Percentiles rank a stretch among this genome's conserved stretches.
Evolutionary conservation across 2,797 vertebrate species (phyloP).

Genomic region (Dendrocincla fuliginosa): DNA sequence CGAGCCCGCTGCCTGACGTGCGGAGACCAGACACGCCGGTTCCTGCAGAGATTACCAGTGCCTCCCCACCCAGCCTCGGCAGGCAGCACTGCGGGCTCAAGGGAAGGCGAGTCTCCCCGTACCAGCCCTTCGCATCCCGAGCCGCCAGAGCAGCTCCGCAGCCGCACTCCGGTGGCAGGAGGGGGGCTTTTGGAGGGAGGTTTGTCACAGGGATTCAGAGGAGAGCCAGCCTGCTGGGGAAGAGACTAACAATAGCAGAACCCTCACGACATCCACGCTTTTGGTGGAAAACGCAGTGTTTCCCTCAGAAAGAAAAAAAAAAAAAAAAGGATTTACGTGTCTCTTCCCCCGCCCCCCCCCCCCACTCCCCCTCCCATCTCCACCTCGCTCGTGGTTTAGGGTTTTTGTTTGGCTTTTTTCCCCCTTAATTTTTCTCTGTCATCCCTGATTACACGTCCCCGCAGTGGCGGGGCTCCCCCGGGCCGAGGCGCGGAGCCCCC

Average conservation of each 20-base stretch:
- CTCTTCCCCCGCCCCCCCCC: neutral
- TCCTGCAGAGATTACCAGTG: neutral
- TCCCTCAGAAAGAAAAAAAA: constrained; percentile 18
- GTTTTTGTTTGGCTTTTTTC: neutral
- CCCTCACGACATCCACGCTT: neutral
- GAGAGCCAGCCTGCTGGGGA: neutral
- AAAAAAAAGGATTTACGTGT: neutral
- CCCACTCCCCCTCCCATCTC: neutral
- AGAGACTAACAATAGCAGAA: neutral
- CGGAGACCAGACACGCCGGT: constrained; percentile 12
- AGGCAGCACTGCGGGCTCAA: neutral
- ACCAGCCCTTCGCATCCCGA: neutral
- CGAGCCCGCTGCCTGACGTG: neutral
- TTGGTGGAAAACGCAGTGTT: constrained; percentile 14
- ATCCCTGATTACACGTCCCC: constrained; percentile 58
- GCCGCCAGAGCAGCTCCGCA: neutral
- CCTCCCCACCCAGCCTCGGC: neutral
- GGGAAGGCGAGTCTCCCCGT: neutral
- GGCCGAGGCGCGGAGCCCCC: constrained; percentile 32
- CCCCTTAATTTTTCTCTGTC: constrained; percentile 52
- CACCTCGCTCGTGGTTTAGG: constrained; percentile 23
- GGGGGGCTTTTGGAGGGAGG: neutral
- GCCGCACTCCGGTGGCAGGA: neutral
- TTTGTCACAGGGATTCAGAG: neutral
- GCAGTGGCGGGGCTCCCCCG: constrained; percentile 63